Percentiles rank a stretch among this genome's conserved stretches.
Evolutionary conservation across 2,888 invertebrate genomes (phyloP).

Genomic region (Protophormia terraenovae): DNA sequence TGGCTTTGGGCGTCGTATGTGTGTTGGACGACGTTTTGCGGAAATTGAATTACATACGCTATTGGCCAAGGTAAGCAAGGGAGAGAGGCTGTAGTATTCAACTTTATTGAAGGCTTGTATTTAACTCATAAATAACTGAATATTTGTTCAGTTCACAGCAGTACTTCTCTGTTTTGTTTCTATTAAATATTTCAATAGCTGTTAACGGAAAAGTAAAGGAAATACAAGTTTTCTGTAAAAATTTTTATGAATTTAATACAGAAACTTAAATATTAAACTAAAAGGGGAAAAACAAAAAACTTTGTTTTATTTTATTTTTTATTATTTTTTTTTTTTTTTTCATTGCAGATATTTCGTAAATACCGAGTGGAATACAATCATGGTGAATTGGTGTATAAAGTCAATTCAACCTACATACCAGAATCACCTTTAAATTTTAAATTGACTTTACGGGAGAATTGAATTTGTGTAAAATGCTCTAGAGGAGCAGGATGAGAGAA

Average conservation of each 20-base stretch:
- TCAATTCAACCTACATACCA: constrained; percentile 88
- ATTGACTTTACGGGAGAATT: constrained; percentile 81
- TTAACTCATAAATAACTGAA: constrained; percentile 26
- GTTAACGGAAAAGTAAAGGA: not conserved
- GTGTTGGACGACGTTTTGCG: constrained; percentile 90
- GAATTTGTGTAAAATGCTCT: constrained; percentile 44
- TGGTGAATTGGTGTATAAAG: constrained; percentile 86
- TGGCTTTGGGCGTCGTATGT: constrained; percentile 89
- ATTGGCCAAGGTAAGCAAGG: constrained; percentile 86
- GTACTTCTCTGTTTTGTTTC: not conserved
- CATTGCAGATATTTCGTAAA: constrained; percentile 86
- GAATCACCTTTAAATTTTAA: constrained; percentile 87
- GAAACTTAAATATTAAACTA: no score
- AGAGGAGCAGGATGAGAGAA: not conserved
- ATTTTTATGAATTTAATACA: no score
- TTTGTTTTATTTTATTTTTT: not conserved
- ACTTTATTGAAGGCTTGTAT: not conserved
- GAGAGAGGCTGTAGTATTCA: not conserved
- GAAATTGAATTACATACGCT: constrained; percentile 90
- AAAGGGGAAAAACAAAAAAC: no score
- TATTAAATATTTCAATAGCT: constrained; percentile 35
- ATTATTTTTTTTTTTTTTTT: not conserved
- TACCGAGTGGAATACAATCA: constrained; percentile 87
- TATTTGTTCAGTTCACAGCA: not conserved
- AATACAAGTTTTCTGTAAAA: not conserved